Evolutionary conservation across 2,113 vertebrate species (phyloP).

Genomic region (Corythornis cristatus): DNA sequence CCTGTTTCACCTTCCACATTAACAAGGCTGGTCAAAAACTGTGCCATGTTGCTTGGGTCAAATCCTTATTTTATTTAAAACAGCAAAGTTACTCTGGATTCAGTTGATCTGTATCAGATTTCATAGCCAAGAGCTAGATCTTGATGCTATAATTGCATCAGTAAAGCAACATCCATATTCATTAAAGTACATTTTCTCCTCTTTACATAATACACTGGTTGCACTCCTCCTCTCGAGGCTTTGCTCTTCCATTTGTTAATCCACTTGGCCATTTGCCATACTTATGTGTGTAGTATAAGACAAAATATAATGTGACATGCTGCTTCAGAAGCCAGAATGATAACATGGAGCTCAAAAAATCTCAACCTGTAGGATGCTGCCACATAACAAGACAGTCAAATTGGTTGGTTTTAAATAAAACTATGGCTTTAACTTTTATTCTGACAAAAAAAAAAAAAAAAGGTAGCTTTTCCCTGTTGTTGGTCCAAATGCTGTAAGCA

Average conservation of each 20-base stretch:
- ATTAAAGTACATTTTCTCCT: background rate
- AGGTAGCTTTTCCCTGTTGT: background rate
- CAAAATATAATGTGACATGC: background rate
- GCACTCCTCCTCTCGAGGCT: background rate
- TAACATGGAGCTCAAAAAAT: background rate
- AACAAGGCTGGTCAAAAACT: background rate
- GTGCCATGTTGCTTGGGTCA: background rate
- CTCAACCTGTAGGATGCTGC: background rate
- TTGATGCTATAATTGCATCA: background rate
- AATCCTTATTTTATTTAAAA: background rate
- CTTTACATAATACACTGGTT: background rate
- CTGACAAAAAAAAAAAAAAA: background rate
- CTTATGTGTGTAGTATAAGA: background rate
- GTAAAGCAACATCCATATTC: background rate
- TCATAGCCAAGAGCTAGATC: background rate
- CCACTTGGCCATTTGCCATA: background rate
- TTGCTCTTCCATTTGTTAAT: background rate
- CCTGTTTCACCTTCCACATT: background rate
- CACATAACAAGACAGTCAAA: background rate
- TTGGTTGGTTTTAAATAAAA: conserved; percentile 61
- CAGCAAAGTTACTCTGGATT: background rate
- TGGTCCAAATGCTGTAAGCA: conserved; percentile 50
- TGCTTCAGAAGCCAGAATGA: background rate
- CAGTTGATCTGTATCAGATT: background rate
- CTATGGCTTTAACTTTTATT: conserved; percentile 48